phyloP scores from a whole-genome alignment of 2,888 invertebrate genomes.

The Cephus nigrinus region DNA sequence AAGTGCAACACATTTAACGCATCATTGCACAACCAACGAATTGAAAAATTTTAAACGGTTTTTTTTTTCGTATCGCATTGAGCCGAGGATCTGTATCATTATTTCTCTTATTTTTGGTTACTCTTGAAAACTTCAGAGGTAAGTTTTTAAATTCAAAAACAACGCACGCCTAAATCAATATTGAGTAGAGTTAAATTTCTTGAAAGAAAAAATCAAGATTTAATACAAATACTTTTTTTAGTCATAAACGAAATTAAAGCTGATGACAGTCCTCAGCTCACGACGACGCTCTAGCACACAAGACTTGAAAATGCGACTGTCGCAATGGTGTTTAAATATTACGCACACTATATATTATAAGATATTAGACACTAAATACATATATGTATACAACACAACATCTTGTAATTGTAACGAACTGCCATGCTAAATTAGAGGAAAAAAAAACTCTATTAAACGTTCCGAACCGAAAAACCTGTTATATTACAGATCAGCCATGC shows the following conservation, averaged over 20 bases:
- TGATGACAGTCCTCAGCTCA: neutral
- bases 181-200: neutral
- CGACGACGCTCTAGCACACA: neutral
- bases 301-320: neutral
- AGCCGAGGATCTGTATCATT: slow-evolving; percentile 5
- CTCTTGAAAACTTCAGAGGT: neutral
- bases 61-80: neutral
- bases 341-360: slow-evolving; percentile 32
- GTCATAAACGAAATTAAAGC: neutral
- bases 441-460: slow-evolving; percentile 34
- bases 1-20: neutral
- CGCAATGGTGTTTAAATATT: slow-evolving; percentile 16
- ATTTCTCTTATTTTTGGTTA: neutral
- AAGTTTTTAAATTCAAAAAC: neutral
- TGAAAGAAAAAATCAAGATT: neutral
- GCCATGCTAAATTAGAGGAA: slow-evolving; percentile 58
- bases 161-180: neutral
- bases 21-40: neutral
- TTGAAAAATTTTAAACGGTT: neutral
- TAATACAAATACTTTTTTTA: neutral
- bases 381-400: slow-evolving; percentile 26
- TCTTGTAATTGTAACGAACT: slow-evolving; percentile 41
- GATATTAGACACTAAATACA: slow-evolving; percentile 48
- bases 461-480: slow-evolving; percentile 42
- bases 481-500: slow-evolving; percentile 63